Evolutionary conservation across 2,113 vertebrate genomes (phyloP).

Genomic region (Chloropsis cyanopogon): DNA sequence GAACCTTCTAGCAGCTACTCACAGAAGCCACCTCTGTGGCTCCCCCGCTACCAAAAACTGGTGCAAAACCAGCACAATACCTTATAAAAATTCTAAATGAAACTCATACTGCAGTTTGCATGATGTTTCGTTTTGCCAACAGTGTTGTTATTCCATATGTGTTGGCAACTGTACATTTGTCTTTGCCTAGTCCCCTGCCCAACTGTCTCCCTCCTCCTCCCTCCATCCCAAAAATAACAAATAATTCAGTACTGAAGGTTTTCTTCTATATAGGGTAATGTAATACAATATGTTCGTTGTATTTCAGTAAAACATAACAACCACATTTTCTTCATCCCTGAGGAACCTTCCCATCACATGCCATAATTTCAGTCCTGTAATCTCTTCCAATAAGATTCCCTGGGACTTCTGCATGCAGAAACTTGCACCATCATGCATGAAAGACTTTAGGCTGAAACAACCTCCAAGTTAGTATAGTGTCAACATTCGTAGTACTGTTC

Average conservation of each 20-base stretch:
- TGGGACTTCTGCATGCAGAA: neutral
- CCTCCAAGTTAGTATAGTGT: neutral
- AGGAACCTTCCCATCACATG: neutral
- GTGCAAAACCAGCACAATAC: neutral
- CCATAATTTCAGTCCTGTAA: neutral
- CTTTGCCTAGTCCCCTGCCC: neutral
- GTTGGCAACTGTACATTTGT: neutral
- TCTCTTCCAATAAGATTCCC: neutral
- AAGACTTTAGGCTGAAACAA: neutral
- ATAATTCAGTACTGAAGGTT: neutral
- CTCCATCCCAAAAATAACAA: neutral
- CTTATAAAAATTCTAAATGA: constrained; percentile 25
- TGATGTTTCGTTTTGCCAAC: neutral
- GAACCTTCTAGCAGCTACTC: neutral
- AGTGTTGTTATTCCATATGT: constrained; percentile 9
- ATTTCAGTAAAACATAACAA: neutral
- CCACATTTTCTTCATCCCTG: neutral
- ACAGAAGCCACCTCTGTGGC: neutral
- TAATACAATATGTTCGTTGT: neutral
- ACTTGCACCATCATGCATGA: neutral
- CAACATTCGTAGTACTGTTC: neutral
- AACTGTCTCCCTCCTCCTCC: neutral
- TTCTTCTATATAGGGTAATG: neutral
- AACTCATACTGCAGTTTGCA: neutral
- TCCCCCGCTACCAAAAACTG: neutral